Evolutionary conservation across 2,113 vertebrate genomes (phyloP), one percentile per base, ranked within the genome.

Genomic region (Climacteris rufus): DNA sequence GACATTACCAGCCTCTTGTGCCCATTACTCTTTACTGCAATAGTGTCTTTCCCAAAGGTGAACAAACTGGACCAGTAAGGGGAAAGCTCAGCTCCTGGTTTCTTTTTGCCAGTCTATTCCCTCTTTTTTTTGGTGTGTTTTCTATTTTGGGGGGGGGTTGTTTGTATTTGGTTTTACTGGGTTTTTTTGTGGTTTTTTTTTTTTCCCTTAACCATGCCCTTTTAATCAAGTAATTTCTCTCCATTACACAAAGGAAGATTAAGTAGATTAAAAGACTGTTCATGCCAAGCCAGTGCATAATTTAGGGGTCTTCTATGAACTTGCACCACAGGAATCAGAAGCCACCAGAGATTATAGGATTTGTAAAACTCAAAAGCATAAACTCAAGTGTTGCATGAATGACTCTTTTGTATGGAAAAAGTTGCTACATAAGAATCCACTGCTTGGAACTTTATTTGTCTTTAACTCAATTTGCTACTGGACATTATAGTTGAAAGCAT

Each of bases 101-200:
- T 78, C 31, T 44, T 65, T 27, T 84, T 81, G 8, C 23, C 44
- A 50, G 9, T n/a, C 5, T 19, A n/a, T 10, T 30, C 13, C 6
- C 11, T 35, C 0, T 9, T 23, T 45, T 50, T 37, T n/a, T n/a
- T n/a, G n/a, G n/a, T 33, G 9, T 14, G 23, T 31, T 25, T 28
- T 35, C 6, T 25, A 27, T 15, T 54, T 21, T 2, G 3, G 2
- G 7, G 2, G 7, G 4, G 20, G 0, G 1, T 12, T 25, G 7
- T 25, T 13, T 31, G 3, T n/a, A 13, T 61, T 68, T 47, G 5
- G 10, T 37, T 50, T 81, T 52, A 23, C 44, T 49, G 7, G 5
- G 10, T 37, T 50, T 81, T 52, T 23, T 49, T 49, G 7, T 53
- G 16, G 4, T 37, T 60, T 65, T 64, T 50, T 57, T 61, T 11